Evolutionary conservation across 2,797 vertebrate species (phyloP), one percentile per base, ranked within the genome.

Genomic region (Lycodopsis pacificus): DNA sequence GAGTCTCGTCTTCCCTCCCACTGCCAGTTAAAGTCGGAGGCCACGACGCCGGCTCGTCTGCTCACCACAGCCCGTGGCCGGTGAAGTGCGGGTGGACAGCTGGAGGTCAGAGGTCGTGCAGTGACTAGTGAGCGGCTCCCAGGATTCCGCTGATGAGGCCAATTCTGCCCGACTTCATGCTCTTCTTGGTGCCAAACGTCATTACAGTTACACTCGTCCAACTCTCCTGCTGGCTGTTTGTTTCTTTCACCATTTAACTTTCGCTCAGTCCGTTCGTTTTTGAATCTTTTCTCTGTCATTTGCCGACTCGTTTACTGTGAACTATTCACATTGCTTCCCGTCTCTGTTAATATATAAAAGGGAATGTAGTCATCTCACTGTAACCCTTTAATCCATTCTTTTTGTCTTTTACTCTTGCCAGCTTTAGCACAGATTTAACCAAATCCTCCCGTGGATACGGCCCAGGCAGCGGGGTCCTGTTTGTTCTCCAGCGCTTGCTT

Each of bases 61-160:
- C 69, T 65, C 69, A 46, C 71, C 66, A 2, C n/a, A 2, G 64
- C 5, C 61, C 48, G 2, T 46, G 70, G 86, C 80, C 73, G 66
- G 65, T 19, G 61, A 59, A 64, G 44, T 65, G 90, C 38, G 40
- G 67, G 68, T 36, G 81, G 89, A 86, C 83, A 87, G 88, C 59
- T 3, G 68, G 78, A 69, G 89, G 92, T 93, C 91, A 90, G 65
- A 86, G 93, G 88, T 91, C 83, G 17, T 70, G 76, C 76, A 81
- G 91, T 87, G 91, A 93, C 92, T 87, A 78, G 91, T 85, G 91
- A 93, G 92, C 51, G 15, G 74, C 81, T 86, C 77, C 58, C 51
- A 40, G 36, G 56, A 85, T 92, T 91, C 86, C 91, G 93, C 93
- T 93, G 93, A 94, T 71, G 71, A 81, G 63, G 72, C 81, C 81